These are phyloP conservation scores for Chalcis sispes DNA, from an alignment of 2,888 invertebrate species.

Conservation along the genomic window DNA sequence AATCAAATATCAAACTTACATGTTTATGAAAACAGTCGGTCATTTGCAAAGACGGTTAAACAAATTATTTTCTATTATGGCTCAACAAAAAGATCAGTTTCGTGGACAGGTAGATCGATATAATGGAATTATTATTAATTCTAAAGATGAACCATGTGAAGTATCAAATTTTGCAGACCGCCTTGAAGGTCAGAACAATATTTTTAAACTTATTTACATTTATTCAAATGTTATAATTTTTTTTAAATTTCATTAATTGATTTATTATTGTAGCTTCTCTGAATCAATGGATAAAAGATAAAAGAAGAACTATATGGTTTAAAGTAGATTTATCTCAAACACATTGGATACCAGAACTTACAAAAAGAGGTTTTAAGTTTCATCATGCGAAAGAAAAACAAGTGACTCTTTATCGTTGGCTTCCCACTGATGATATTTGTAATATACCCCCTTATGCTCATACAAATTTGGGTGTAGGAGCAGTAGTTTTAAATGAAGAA, in stretches of 20 bases:
- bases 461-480: conserved; percentile 90
- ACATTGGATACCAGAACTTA: conserved; percentile 86
- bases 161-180: conserved; percentile 77
- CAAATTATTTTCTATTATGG: conserved; percentile 58
- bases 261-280: conserved; percentile 82
- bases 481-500: conserved; percentile 86
- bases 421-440: conserved; percentile 80
- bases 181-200: conserved; percentile 78
- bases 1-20: neutral
- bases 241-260: neutral
- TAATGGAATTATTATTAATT: conserved; percentile 85
- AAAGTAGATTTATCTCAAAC: conserved; percentile 84
- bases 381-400: conserved; percentile 90
- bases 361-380: conserved; percentile 88
- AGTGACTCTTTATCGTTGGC: conserved; percentile 90
- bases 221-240: neutral
- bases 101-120: conserved; percentile 81
- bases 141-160: conserved; percentile 79
- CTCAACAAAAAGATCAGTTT: conserved; percentile 69
- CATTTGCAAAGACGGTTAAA: conserved; percentile 8
- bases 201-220: neutral
- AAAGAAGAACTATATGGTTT: conserved; percentile 88
- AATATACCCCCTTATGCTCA: conserved; percentile 89
- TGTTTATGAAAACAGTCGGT: conserved; percentile 40
- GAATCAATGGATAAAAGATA: conserved; percentile 81